Conservation (phyloP, 2,113 vertebrate species). For the Athene cunicularia region DNA sequence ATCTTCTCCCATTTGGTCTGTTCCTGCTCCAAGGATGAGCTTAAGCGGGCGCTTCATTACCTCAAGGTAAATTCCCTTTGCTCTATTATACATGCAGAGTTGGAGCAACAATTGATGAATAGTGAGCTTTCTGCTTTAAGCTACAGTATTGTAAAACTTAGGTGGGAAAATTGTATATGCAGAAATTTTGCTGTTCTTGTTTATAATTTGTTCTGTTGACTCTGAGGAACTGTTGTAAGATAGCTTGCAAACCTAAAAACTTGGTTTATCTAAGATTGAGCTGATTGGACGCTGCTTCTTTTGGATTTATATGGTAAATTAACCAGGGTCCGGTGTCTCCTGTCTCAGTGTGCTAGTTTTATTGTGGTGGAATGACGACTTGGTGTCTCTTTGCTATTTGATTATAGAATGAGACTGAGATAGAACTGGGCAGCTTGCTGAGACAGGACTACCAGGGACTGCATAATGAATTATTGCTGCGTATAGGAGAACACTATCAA, state of each 20-base stretch:
- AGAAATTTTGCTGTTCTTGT: neutral
- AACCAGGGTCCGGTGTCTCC: neutral
- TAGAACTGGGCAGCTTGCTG: slow-evolving; percentile 93
- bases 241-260: neutral
- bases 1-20: slow-evolving; percentile 98
- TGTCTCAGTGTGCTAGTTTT: neutral
- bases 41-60: slow-evolving; percentile 93
- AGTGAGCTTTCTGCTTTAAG: neutral
- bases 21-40: slow-evolving; percentile 95
- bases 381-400: neutral
- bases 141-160: neutral
- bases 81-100: neutral
- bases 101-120: neutral
- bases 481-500: slow-evolving; percentile 94
- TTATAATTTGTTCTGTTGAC: neutral
- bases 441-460: slow-evolving; percentile 97
- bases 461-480: slow-evolving; percentile 93
- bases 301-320: neutral
- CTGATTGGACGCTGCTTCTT: neutral
- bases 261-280: neutral
- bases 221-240: neutral
- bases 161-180: neutral
- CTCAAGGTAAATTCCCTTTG: slow-evolving; percentile 83
- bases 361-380: neutral
- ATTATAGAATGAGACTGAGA: slow-evolving; percentile 92